These are phyloP conservation scores for Pseudanteris insignis DNA, from an alignment of 2,888 invertebrate genomes.

Conservation along the genomic window DNA sequence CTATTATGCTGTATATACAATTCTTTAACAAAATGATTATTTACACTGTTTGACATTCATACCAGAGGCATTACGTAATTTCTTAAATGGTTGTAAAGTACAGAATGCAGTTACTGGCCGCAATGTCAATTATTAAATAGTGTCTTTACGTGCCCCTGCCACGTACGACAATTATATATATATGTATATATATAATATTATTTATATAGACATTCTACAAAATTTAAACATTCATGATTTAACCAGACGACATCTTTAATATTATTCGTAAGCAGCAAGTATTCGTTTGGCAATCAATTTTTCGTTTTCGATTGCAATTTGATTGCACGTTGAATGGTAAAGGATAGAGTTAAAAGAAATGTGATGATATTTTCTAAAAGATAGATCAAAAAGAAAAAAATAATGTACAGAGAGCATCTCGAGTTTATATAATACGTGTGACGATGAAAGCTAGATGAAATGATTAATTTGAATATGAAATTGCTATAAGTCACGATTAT, in stretches of 20 bases:
- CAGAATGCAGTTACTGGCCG: conserved; percentile 60
- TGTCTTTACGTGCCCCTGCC: conserved; percentile 39
- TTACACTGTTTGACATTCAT: conserved; percentile 61
- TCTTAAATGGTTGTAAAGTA: conserved; percentile 52
- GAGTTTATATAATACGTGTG: conserved; percentile 17
- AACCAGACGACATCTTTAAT: conserved; percentile 30
- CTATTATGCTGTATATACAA: conserved; percentile 59
- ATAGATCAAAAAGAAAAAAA: conserved; percentile 18
- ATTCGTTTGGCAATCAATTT: conserved; percentile 8
- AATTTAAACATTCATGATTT: conserved; percentile 41
- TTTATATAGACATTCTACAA: conserved; percentile 42
- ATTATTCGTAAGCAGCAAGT: conserved; percentile 20
- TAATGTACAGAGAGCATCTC: conserved; percentile 34
- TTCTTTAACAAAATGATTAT: conserved; percentile 61
- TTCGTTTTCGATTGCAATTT: conserved; percentile 8
- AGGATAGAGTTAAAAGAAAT: conserved; percentile 13
- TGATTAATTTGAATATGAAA: too few species aligned
- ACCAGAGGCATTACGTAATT: conserved; percentile 55
- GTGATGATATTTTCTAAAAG: too few species aligned
- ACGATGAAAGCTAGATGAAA: conserved; percentile 35
- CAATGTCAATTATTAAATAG: conserved; percentile 55
- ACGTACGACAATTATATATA: too few species aligned
- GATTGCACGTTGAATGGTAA: conserved; percentile 3
- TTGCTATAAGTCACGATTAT: too few species aligned
- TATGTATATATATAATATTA: conserved; percentile 29